Base-by-base conservation (phyloP, 2,888 invertebrate species). In the Hermaeophaga mercurialis region DNA sequence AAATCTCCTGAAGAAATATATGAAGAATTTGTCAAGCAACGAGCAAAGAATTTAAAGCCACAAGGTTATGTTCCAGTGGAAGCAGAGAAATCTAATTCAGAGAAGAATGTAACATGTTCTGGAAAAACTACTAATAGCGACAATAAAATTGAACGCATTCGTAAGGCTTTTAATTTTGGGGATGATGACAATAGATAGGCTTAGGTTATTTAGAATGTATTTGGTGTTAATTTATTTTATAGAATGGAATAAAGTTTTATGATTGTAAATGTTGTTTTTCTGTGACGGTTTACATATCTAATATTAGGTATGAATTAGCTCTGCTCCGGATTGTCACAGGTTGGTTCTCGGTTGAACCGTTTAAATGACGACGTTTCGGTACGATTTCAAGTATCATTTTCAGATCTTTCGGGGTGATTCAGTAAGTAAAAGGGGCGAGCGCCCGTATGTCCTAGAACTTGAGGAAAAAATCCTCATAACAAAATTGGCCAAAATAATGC, bases 1-100 rank as follows among this genome's bases (percentile, higher is more conserved):
- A 84, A 84, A 63, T 78, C 82, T 0, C 81, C 84, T 1, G 87
- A 88, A 33, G 87, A 88, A 44, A 84, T 88, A 56, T 80, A 81
- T 63, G 77, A 79, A 31, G 73, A 75, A 18, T 70, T 69, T 28
- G 59, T 71, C 38, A 71, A 48, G 31, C 66, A 58, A 24, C 66
- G 79, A 75, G 61, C 67, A 75, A 56, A 72, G 77, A 28, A 77
- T 70, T 59, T 78, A 8, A 76, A 74, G 77, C 70, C 84, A 1
- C 75, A 80, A 0, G 84, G 84, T 1, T 85, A 84, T 70, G 56
- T 72, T 12, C 14, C 39, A 2, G 45, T 26, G n/a, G 39, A 47
- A 12, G 22, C 11, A 8, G 39, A 53, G 12, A 64, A 17, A 36
- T 8, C 36, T 7, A 11, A 4, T 12, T 31, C 60, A 24, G 43